A percentile compares a stretch with the other conserved stretches of the same genome.
phyloP scores from a whole-genome alignment of 2,888 invertebrate genomes.

The Xylophagus ater region DNA sequence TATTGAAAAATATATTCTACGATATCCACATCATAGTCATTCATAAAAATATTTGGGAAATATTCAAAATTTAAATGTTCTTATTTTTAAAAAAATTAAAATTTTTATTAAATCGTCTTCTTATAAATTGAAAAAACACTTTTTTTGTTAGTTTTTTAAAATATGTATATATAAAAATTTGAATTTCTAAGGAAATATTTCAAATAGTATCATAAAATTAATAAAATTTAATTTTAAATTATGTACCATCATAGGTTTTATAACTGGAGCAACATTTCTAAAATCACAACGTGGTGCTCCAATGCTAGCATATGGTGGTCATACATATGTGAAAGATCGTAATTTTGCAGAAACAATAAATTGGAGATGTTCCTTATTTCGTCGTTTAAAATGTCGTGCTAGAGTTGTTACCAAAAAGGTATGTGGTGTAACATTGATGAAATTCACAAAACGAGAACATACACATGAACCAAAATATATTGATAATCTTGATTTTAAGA shows the following conservation, averaged over 20 bases:
- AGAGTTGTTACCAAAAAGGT: slow-evolving; percentile 16
- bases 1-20: slow-evolving; percentile 29
- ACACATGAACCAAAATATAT: slow-evolving; percentile 15
- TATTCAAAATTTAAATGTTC: no score
- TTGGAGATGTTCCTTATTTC: slow-evolving; percentile 19
- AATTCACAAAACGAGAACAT: slow-evolving; percentile 16
- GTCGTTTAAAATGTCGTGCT: slow-evolving; percentile 15
- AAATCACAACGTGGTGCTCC: slow-evolving; percentile 19
- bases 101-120: no score
- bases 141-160: no score
- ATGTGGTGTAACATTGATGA: slow-evolving; percentile 13
- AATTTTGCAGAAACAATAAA: slow-evolving; percentile 16
- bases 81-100: no score
- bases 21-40: slow-evolving; percentile 29
- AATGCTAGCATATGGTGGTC: slow-evolving; percentile 12
- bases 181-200: not conserved
- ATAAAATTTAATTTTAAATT: not conserved
- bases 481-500: no score
- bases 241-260: slow-evolving; percentile 16
- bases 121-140: no score
- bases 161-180: slow-evolving; percentile 10
- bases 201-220: not conserved
- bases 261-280: slow-evolving; percentile 13
- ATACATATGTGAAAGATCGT: slow-evolving; percentile 17
- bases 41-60: no score